phyloP scores from a whole-genome alignment of 2,888 invertebrate species.

The Strigamia maritima region DNA sequence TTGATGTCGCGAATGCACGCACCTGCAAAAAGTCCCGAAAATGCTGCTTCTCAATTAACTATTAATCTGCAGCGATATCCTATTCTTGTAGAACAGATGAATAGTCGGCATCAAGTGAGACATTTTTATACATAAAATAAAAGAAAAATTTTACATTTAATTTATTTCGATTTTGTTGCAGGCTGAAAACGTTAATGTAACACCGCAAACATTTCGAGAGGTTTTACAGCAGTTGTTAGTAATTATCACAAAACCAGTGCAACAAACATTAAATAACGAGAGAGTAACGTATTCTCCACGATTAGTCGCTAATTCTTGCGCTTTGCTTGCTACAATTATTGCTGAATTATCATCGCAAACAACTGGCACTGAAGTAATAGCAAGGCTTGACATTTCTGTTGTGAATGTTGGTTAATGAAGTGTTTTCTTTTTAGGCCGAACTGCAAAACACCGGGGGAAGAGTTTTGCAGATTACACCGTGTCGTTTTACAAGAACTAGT shows the following conservation, averaged over 20 bases:
- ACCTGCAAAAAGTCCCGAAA: slow-evolving; percentile 54
- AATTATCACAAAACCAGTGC: slow-evolving; percentile 75
- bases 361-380: slow-evolving; percentile 67
- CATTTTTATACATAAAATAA: background rate
- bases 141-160: too few species aligned
- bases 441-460: slow-evolving; percentile 68
- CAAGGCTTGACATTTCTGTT: background rate
- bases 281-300: slow-evolving; percentile 54
- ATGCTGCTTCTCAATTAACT: slow-evolving; percentile 55
- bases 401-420: background rate
- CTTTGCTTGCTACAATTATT: slow-evolving; percentile 70
- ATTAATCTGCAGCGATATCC: slow-evolving; percentile 71
- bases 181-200: background rate
- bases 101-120: slow-evolving; percentile 61
- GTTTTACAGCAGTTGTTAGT: slow-evolving; percentile 77
- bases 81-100: slow-evolving; percentile 73
- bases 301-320: slow-evolving; percentile 56
- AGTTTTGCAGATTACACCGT: slow-evolving; percentile 78
- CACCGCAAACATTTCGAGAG: slow-evolving; percentile 63
- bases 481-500: slow-evolving; percentile 85
- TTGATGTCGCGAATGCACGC: slow-evolving; percentile 1
- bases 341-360: slow-evolving; percentile 82
- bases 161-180: background rate
- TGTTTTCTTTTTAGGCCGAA: slow-evolving; percentile 58
- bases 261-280: slow-evolving; percentile 57